phyloP scores from a whole-genome alignment of 2,888 invertebrate genomes.

The Apotomis capreana region DNA sequence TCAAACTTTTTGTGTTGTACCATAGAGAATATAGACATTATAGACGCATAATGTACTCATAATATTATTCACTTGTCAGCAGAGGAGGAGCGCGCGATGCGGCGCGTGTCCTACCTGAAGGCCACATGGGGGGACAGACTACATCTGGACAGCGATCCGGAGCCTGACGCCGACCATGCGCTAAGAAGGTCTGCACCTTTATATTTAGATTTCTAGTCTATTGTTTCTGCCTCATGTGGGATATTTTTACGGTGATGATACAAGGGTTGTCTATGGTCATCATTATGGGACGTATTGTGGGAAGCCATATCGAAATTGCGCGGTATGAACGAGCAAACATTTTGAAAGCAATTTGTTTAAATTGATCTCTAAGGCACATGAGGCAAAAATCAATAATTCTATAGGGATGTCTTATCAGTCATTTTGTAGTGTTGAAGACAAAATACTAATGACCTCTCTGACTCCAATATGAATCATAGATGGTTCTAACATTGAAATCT shows the following conservation, averaged over 20 bases:
- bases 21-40: neutral
- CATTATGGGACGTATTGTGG: too few species aligned
- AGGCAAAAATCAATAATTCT: neutral
- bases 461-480: neutral
- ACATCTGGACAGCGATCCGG: constrained; percentile 87
- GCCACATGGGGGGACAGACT: constrained; percentile 93
- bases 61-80: constrained; percentile 69
- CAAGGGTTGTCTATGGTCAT: too few species aligned
- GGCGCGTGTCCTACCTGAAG: constrained; percentile 96
- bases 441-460: constrained; percentile 1
- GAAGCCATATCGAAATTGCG: too few species aligned
- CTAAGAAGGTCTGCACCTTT: constrained; percentile 84
- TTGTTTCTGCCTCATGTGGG: constrained; percentile 19
- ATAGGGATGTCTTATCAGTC: neutral
- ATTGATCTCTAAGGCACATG: neutral
- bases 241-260: too few species aligned
- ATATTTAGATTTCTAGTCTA: neutral
- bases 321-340: too few species aligned
- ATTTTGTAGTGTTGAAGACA: neutral
- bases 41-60: neutral
- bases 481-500: constrained; percentile 15
- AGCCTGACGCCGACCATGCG: constrained; percentile 84
- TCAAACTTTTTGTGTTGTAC: neutral
- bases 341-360: too few species aligned
- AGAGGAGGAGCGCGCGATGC: constrained; percentile 93